A percentile compares a stretch with the other conserved stretches of the same genome.
Evolutionary conservation across 1,140 invertebrate species (phyloP).

Genomic region (Calliopsis andreniformis): DNA sequence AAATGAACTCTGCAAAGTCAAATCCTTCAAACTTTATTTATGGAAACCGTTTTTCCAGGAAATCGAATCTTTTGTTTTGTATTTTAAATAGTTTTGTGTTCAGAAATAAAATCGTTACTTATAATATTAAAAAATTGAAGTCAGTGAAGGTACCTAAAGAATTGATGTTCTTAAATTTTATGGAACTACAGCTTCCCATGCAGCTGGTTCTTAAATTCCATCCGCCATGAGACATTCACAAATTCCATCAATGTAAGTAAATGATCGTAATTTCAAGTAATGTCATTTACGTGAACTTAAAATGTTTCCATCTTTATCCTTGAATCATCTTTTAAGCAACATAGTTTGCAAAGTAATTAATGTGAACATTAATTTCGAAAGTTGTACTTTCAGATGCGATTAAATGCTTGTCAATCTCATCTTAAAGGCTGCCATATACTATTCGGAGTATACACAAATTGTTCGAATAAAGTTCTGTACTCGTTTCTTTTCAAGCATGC

Average conservation of each 20-base stretch:
- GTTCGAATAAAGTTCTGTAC: not conserved
- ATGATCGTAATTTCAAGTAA: not conserved
- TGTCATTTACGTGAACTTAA: not conserved
- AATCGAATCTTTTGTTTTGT: too few species aligned
- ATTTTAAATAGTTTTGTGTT: too few species aligned
- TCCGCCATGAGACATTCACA: not conserved
- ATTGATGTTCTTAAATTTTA: too few species aligned
- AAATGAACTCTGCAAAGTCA: too few species aligned
- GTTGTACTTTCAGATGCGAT: not conserved
- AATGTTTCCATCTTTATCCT: not conserved
- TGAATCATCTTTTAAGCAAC: not conserved
- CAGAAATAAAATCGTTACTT: too few species aligned
- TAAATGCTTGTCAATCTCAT: not conserved
- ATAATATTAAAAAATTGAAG: too few species aligned
- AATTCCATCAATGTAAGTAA: not conserved
- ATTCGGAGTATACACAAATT: not conserved
- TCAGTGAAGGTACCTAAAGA: too few species aligned
- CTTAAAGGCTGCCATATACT: not conserved
- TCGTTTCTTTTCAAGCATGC: too few species aligned
- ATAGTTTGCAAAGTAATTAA: not conserved
- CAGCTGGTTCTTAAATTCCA: too few species aligned
- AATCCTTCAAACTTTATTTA: too few species aligned
- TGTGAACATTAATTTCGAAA: conserved; percentile 1
- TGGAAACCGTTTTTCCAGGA: too few species aligned
- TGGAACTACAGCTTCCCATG: too few species aligned